Percentiles rank a stretch among this genome's conserved stretches.
phyloP scores from a whole-genome alignment of 1,140 invertebrate species.

The Drosophila kepulauana region DNA sequence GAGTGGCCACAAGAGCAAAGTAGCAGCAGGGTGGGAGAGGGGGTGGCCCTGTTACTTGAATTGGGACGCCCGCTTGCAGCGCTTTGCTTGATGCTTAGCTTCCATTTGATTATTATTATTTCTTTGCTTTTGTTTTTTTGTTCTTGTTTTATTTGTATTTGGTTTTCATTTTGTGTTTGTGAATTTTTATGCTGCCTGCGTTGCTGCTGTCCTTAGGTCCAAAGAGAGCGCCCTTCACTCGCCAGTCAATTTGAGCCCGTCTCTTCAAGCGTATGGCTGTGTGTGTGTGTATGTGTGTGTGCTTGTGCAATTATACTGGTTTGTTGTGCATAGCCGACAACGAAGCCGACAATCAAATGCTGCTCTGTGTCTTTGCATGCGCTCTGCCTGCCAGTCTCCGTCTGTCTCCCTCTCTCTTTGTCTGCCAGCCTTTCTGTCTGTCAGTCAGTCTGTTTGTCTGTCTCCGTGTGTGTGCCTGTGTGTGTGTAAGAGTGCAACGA shows the following conservation, averaged over 20 bases:
- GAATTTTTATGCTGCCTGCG: conserved; percentile 17
- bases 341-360: conserved; percentile 72
- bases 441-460: not conserved
- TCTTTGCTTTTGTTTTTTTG: conserved; percentile 42
- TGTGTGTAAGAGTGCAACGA: conserved; percentile 44
- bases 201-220: conserved; percentile 43
- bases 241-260: conserved; percentile 36
- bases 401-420: not conserved
- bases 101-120: conserved; percentile 74
- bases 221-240: conserved; percentile 57
- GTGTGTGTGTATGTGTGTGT: conserved; percentile 49
- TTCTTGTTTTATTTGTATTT: conserved; percentile 10
- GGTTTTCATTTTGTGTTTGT: conserved; percentile 19
- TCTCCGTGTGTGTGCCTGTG: conserved; percentile 8
- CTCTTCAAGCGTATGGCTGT: conserved; percentile 23
- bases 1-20: conserved; percentile 3
- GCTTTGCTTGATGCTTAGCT: conserved; percentile 40
- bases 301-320: conserved; percentile 78
- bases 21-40: not conserved
- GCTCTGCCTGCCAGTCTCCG: conserved; percentile 20
- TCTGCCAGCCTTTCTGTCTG: conserved; percentile 9
- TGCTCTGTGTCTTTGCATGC: conserved; percentile 61
- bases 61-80: conserved; percentile 33
- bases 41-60: conserved; percentile 26
- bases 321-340: conserved; percentile 64